Conservation (phyloP, 2,888 invertebrate species). For the Linyphia triangularis region DNA sequence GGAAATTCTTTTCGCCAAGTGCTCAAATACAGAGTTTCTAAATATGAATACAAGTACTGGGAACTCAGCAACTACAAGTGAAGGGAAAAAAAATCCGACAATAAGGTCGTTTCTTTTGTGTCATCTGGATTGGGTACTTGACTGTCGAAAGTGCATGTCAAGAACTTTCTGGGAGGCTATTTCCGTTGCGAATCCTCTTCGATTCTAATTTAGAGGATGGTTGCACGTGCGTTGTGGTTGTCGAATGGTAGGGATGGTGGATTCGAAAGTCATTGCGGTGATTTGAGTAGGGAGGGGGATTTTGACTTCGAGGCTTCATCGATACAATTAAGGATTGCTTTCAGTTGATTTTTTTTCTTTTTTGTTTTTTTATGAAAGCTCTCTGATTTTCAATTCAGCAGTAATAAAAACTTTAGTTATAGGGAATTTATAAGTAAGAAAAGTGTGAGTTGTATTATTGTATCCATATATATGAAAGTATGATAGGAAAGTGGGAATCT, state of each 20-base stretch:
- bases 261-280: slow-evolving; percentile 15
- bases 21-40: slow-evolving; percentile 1
- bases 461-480: too few relatives aligned
- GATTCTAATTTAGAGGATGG: slow-evolving; percentile 42
- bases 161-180: slow-evolving; percentile 34
- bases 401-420: too few relatives aligned
- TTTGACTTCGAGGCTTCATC: background rate
- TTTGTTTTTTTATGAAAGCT: background rate
- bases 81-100: slow-evolving; percentile 14
- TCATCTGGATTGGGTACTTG: slow-evolving; percentile 44
- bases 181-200: slow-evolving; percentile 9
- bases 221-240: slow-evolving; percentile 30
- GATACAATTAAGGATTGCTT: background rate
- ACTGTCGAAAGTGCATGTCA: slow-evolving; percentile 63
- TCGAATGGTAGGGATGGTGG: background rate
- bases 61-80: background rate
- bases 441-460: too few relatives aligned
- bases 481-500: too few relatives aligned
- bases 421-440: too few relatives aligned
- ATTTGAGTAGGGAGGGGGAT: background rate
- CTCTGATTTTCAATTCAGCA: too few relatives aligned
- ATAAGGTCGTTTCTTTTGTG: slow-evolving; percentile 45
- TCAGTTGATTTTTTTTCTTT: background rate
- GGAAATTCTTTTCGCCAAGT: slow-evolving; percentile 48
- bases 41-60: background rate